phyloP scores from a whole-genome alignment of 2,113 vertebrate species.

The Chamaea fasciata region DNA sequence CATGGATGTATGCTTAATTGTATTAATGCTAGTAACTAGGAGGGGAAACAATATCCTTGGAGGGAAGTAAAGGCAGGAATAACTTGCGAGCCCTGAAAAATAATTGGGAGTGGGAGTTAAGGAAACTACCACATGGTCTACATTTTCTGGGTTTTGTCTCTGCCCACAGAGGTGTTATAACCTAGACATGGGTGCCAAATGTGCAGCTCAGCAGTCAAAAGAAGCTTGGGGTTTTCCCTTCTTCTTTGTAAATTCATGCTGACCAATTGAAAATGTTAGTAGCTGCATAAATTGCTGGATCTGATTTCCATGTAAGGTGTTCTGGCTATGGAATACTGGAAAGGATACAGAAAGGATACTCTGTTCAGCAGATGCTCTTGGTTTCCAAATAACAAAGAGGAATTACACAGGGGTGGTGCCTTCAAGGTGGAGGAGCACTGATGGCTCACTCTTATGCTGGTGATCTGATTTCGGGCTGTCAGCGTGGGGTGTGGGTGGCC shows the following conservation, averaged over 20 bases:
- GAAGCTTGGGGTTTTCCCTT: neutral
- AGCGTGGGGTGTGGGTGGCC: rapidly evolving
- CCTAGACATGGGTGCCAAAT: neutral
- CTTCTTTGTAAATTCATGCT: neutral
- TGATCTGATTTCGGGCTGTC: neutral
- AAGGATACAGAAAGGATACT: neutral
- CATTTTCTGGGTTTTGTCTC: neutral
- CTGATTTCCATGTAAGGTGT: neutral
- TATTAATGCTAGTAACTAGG: neutral
- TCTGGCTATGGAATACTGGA: neutral
- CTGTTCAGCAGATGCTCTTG: neutral
- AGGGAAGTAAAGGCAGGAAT: neutral
- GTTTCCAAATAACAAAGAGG: neutral
- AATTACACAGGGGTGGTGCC: neutral
- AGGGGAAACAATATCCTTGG: neutral
- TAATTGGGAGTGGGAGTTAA: neutral
- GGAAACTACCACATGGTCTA: neutral
- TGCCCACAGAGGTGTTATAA: neutral
- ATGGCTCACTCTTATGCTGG: neutral
- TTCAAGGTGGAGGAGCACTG: neutral
- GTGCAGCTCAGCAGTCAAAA: neutral
- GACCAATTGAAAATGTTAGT: neutral
- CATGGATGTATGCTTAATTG: neutral
- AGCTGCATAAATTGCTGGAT: neutral
- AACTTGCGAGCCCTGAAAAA: neutral